A percentile compares a stretch with the other conserved stretches of the same genome.
Conservation (phyloP, 2,888 invertebrate genomes). For the Lysandra coridon region DNA sequence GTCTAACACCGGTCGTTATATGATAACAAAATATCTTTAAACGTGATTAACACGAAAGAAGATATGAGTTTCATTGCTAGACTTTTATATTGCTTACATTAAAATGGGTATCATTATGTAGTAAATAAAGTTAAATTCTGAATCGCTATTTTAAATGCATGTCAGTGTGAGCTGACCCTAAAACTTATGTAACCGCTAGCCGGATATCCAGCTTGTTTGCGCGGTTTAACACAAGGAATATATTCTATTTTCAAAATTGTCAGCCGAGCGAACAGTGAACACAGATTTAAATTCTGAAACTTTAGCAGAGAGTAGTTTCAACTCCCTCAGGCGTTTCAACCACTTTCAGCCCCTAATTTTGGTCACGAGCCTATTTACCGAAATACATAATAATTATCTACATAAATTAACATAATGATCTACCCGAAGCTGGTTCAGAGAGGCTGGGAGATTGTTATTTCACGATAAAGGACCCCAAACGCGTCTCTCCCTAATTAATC, state of each 20-base stretch:
- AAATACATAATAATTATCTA: not conserved
- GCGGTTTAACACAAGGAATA: not conserved
- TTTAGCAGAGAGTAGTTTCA: not conserved
- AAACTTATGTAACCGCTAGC: not conserved
- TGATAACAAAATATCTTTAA: not conserved
- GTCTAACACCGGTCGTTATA: too few species aligned
- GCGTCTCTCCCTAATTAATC: conserved; percentile 4
- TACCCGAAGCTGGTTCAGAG: not conserved
- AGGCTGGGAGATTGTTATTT: not conserved
- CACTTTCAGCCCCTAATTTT: not conserved
- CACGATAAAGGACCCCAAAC: not conserved
- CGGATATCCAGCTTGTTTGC: not conserved
- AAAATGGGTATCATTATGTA: not conserved
- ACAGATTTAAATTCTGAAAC: not conserved
- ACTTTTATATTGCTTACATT: not conserved
- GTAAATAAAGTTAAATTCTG: not conserved
- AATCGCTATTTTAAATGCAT: not conserved
- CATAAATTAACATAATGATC: not conserved
- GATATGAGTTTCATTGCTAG: not conserved
- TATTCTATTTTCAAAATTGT: conserved; percentile 5
- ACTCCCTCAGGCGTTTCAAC: not conserved
- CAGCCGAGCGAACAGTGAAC: not conserved
- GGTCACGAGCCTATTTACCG: not conserved
- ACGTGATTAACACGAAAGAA: not conserved
- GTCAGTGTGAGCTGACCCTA: not conserved